Base-by-base conservation (phyloP, 2,888 invertebrate species). In the Stramonita haemastoma region DNA sequence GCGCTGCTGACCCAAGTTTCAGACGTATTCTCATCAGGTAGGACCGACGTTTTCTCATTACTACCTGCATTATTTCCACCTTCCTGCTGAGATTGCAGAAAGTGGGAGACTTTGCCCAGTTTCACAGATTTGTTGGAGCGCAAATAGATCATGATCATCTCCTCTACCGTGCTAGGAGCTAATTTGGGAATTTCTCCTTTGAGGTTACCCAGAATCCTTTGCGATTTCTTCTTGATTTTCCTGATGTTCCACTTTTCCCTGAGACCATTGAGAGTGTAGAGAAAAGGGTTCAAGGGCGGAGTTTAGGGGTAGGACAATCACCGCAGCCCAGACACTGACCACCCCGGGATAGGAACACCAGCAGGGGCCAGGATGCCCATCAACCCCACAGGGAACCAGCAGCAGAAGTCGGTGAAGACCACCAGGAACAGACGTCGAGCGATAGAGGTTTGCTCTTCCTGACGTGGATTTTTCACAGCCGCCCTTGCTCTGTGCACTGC, bases 311-410 rank as follows among this genome's bases (percentile, higher is more conserved):
- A 88, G 26, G 29, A 81, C 81, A n/a, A 88, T 81, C 6, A 88
- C 73, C 0, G 79, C 88, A 6, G 60, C 46, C 19, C 29, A 73
- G 26, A 88, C 81, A 29, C 29, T 88, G 89, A 90, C 89, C 77
- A 86, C 89, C 8, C 89, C 90, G 15, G 89, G 19, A 90, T 89
- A 5, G 90, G 90, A 13, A 56, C 46, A 17, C 73, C 87, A 34
- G 19, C 29, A 4, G 34, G 29, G 66, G 86, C 86, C 19, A 86
- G 66, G 56, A 91, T 57, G 0, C 91, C 91, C 90, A 91, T 90
- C 36, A 91, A 66, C 15, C 90, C 87, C 29, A 91, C 87, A 17
- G 91, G 91, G 77, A 91, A 91, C 90, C 90, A 91, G 77, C 91
- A 91, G 60, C 84, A 81, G 57, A 90, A 91, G 86, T 91, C 90